A percentile compares a stretch with the other conserved stretches of the same genome.
phyloP scores from a whole-genome alignment of 2,113 vertebrate species.

The Syngnathoides biaculeatus region DNA sequence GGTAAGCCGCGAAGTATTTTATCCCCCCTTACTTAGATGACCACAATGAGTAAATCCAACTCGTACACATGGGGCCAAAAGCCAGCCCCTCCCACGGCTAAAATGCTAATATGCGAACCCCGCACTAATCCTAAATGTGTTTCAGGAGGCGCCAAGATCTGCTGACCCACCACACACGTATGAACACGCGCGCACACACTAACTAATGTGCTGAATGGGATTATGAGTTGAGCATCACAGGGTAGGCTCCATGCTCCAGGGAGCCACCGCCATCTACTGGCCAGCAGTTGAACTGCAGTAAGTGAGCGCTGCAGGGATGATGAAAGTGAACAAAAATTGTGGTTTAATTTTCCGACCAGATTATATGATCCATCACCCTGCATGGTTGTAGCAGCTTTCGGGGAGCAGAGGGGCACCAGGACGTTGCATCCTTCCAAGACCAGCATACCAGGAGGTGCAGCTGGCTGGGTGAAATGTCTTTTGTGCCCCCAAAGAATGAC shows the following conservation, averaged over 20 bases:
- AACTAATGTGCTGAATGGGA: slow-evolving; percentile 17
- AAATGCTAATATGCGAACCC: slow-evolving; percentile 66
- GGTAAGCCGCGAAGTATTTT: not conserved
- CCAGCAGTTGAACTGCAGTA: slow-evolving; percentile 46
- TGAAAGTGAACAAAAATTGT: not conserved
- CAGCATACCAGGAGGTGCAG: slow-evolving; percentile 64
- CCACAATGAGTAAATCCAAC: not conserved
- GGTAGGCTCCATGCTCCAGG: slow-evolving; percentile 56
- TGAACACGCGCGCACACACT: slow-evolving; percentile 16
- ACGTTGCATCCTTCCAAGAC: slow-evolving; percentile 36
- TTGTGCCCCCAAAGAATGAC: slow-evolving; percentile 58
- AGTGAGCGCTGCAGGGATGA: not conserved
- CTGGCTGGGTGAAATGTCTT: slow-evolving; percentile 68
- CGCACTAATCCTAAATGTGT: slow-evolving; percentile 51
- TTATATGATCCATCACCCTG: slow-evolving; percentile 9
- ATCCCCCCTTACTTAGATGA: not conserved
- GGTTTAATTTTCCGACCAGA: not conserved
- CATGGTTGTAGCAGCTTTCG: slow-evolving; percentile 58
- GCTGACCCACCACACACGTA: slow-evolving; percentile 23
- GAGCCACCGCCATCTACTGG: slow-evolving; percentile 72
- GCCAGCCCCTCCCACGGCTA: slow-evolving; percentile 48
- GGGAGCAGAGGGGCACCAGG: slow-evolving; percentile 58
- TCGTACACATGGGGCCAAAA: slow-evolving; percentile 15
- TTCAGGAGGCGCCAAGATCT: slow-evolving; percentile 35
- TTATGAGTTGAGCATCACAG: slow-evolving; percentile 51